Percentiles rank a stretch among this genome's conserved stretches.
phyloP scores from a whole-genome alignment of 2,113 vertebrate genomes.

The Paracanthobrama guichenoti region DNA sequence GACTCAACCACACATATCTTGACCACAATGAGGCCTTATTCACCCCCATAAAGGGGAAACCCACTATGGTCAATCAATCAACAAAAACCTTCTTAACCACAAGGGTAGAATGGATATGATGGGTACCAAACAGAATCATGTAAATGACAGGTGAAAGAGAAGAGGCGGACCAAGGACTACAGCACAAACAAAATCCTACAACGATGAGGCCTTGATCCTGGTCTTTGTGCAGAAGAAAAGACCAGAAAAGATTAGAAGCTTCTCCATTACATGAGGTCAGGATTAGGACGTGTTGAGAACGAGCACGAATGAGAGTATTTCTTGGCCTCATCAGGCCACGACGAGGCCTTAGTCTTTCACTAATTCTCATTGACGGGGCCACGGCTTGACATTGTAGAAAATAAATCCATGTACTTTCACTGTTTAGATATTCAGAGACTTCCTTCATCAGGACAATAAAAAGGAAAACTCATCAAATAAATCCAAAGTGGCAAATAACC shows the following conservation, averaged over 20 bases:
- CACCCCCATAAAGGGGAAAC: not conserved
- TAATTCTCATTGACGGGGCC: not conserved
- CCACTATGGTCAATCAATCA: not conserved
- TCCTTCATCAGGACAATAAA: not conserved
- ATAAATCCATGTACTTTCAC: not conserved
- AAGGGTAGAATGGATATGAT: not conserved
- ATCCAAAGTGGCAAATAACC: conserved; percentile 23
- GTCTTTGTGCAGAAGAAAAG: not conserved
- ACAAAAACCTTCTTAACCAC: conserved; percentile 35
- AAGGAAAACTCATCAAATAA: not conserved
- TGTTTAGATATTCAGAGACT: not conserved
- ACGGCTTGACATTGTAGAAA: not conserved
- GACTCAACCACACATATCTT: not conserved
- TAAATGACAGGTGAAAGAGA: conserved; percentile 19
- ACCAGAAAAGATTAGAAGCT: conserved; percentile 10
- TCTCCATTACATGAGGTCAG: conserved; percentile 1
- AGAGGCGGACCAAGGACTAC: not conserved
- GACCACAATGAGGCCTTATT: conserved; percentile 30
- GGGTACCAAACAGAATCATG: conserved; percentile 13
- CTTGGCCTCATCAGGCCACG: conserved; percentile 1
- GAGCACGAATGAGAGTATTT: not conserved
- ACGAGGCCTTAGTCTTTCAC: not conserved
- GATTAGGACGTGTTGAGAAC: not conserved
- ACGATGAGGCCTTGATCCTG: conserved; percentile 21
- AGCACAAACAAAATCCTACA: conserved; percentile 9